These are phyloP conservation scores for Nipponacmea schrenckii DNA, from an alignment of 2,888 invertebrate genomes.

Conservation along the genomic window DNA sequence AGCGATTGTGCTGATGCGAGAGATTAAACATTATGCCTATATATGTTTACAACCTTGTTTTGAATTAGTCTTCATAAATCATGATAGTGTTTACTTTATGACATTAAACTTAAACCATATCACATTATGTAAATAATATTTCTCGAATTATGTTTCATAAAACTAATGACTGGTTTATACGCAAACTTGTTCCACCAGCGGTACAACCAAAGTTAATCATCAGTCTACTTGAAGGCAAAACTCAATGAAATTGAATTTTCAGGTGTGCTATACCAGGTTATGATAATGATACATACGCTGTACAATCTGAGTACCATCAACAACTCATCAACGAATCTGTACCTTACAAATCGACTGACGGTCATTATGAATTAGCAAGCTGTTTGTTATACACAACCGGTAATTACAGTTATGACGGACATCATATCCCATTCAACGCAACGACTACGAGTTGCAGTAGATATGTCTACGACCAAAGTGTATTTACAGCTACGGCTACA, in stretches of 20 bases:
- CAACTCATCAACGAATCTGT: conserved; percentile 21
- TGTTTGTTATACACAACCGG: conserved; percentile 12
- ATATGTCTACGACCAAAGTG: conserved; percentile 29
- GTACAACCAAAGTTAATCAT: too few relatives aligned
- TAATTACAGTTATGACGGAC: conserved; percentile 6
- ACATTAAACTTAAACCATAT: too few relatives aligned
- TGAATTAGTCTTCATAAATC: too few relatives aligned
- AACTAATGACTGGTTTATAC: too few relatives aligned
- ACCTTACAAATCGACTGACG: conserved; percentile 10
- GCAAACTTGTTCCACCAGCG: too few relatives aligned
- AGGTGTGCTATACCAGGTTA: conserved; percentile 28
- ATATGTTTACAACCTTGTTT: too few relatives aligned
- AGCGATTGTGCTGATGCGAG: too few relatives aligned
- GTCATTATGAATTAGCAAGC: conserved; percentile 2
- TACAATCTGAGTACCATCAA: conserved; percentile 22
- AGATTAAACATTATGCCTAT: too few relatives aligned
- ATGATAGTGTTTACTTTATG: too few relatives aligned
- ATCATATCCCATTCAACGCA: conserved; percentile 19
- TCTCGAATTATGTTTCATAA: too few relatives aligned
- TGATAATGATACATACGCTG: conserved; percentile 30
- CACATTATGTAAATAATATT: too few relatives aligned
- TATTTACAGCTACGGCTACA: conserved; percentile 25
- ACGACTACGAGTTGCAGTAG: conserved; percentile 12
- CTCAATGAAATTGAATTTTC: neutral
- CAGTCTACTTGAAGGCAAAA: too few relatives aligned